Base-by-base conservation (phyloP, 2,888 invertebrate genomes). In the Lithosia quadra region DNA sequence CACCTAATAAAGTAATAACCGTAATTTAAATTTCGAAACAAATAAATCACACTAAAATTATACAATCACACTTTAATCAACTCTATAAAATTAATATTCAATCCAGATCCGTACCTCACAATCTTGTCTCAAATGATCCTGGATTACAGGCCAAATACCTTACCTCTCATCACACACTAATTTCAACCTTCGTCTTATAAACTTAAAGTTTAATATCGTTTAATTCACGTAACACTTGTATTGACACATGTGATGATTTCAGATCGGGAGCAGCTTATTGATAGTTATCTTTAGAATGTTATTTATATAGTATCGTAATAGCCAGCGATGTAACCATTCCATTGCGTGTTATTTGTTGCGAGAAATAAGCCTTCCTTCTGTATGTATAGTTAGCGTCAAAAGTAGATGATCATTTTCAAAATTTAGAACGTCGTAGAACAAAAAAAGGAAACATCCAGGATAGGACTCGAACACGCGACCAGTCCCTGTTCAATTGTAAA, bases 71-170 rank as follows among this genome's bases (percentile, higher is more conserved):
- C 68, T 60, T 15, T 0, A 62, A 28, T 15, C 0, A 13, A 65
- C 77, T 73, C 83, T 73, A 63, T 73, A 67, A 65, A 74, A 59
- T 75, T 49, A 56, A 76, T 75, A 71, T 76, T 73, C 70, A 80
- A 86, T 79, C 83, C 83, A 77, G 79, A 87, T 84, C 84, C 79
- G 74, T 76, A 85, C 82, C 84, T 84, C 81, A 80, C 81, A 81
- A 85, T 87, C 87, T 74, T 78, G 85, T 90, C 87, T 89, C 86
- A 83, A 88, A 87, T 91, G 90, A 91, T 91, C 90, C 89, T 72
- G 88, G 91, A 90, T 92, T 91, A 91, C 86, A 74, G 77, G 69
- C 73, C 75, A 78, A 72, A 81, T 80, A 71, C 76, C 77, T 73
- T 68, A 43, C 67, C 49, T 58, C 43, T 53, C 33, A 39, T 36